Conservation (phyloP, 2,797 vertebrate species). For the Decapterus maruadsi region DNA sequence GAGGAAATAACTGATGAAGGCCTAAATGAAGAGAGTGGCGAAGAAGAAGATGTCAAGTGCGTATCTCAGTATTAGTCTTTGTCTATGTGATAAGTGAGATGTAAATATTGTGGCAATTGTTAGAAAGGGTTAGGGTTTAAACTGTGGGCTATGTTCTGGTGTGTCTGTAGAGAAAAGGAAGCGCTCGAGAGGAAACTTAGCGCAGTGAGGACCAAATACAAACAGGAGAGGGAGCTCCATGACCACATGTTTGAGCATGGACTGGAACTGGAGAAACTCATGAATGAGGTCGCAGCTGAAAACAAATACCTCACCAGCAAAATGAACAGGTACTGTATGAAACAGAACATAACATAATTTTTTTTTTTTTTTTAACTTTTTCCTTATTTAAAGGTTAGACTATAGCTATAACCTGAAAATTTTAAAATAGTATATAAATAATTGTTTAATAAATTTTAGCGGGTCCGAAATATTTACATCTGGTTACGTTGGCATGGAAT, state of each 20-base stretch:
- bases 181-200: neutral
- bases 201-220: neutral
- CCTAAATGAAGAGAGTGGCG: neutral
- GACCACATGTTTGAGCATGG: neutral
- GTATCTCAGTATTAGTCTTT: neutral
- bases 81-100: no score
- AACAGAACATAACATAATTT: neutral
- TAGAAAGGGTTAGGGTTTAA: neutral
- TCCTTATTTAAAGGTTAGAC: no score
- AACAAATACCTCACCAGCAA: neutral
- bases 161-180: neutral
- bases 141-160: neutral
- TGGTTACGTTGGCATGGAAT: no score
- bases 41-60: neutral
- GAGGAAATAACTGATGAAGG: neutral
- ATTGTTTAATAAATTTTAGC: no score
- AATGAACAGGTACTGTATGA: conserved; percentile 1
- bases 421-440: no score
- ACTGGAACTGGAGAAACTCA: neutral
- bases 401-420: no score
- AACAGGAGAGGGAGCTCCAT: conserved; percentile 20
- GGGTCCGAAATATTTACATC: no score
- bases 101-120: neutral
- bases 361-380: neutral
- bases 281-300: neutral